Evolutionary conservation across 2,888 invertebrate species (phyloP), one percentile per base, ranked within the genome.

Genomic region (Nomada lathburiana): DNA sequence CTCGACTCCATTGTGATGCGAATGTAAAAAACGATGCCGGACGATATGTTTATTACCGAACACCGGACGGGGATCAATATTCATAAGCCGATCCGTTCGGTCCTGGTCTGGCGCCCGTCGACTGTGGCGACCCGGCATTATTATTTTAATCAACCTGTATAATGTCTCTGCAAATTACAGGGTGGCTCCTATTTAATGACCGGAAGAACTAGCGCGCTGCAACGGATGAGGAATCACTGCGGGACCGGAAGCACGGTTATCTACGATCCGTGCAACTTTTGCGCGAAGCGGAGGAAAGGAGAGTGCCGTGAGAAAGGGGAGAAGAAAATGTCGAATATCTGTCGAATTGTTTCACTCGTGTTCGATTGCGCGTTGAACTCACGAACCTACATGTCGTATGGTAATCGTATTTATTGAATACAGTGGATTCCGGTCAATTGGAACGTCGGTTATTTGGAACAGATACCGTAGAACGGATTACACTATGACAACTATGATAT

Each of bases 1-100:
- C 74, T 76, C 76, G 76, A 76, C 73, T 82, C 75, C 77, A 88
- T 86, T 88, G 87, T 88, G 64, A 82, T 84, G 78, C 84, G 50
- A 86, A 79, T 81, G 82, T 64, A 84, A 86, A 86, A 77, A 87
- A 88, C 83, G 86, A 86, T 83, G 73, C 59, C 76, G 72, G 53
- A 77, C 86, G 83, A 86, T 85, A 85, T 88, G 85, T 85, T 88
- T 86, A 88, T 88, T 86, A 86, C 76, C 81, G 77, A 82, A 80
- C 76, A 87, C 89, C 90, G 90, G 90, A 91, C 89, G 89, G 88
- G 81, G 89, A 91, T 92, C 89, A 92, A 92, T 92, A 92, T 92
- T 92, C 91, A 92, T 92, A 92, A 92, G 92, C 67, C 68, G 62
- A 83, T 82, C 75, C 59, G 75, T 64, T 70, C 59, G 65, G 82